These are phyloP conservation scores for Sprattus sprattus DNA, from an alignment of 2,113 vertebrate species.

Conservation along the genomic window DNA sequence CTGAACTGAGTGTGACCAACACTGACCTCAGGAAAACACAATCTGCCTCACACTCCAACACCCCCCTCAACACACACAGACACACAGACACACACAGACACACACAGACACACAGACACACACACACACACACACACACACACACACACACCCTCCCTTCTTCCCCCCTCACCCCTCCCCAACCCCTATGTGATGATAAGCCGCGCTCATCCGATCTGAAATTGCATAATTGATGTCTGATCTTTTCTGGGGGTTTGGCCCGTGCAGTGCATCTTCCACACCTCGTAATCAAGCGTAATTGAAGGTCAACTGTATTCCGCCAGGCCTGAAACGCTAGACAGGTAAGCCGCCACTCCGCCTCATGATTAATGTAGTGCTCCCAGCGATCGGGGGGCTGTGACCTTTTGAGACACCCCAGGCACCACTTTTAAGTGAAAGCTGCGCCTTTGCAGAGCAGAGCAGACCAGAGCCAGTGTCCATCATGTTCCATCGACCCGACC, in stretches of 20 bases:
- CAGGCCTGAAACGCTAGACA: slow-evolving; percentile 71
- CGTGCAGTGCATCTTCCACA: slow-evolving; percentile 63
- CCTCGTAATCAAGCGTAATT: slow-evolving; percentile 77
- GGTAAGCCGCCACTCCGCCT: slow-evolving; percentile 66
- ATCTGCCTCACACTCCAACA: not conserved
- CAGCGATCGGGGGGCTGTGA: slow-evolving; percentile 67
- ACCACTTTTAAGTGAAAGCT: slow-evolving; percentile 78
- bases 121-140: not conserved
- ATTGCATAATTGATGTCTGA: slow-evolving; percentile 71
- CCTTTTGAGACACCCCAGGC: slow-evolving; percentile 79
- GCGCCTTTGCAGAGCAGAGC: slow-evolving; percentile 60
- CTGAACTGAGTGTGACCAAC: slow-evolving; percentile 20
- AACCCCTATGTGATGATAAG: slow-evolving; percentile 38
- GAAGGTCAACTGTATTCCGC: slow-evolving; percentile 71
- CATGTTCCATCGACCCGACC: slow-evolving; percentile 49
- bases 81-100: not conserved
- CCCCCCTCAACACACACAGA: not conserved
- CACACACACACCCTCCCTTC: too few relatives aligned
- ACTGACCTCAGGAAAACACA: slow-evolving; percentile 27
- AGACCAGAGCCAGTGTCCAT: slow-evolving; percentile 69
- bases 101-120: too few relatives aligned
- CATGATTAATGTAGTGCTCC: slow-evolving; percentile 76
- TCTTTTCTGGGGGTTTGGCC: slow-evolving; percentile 50
- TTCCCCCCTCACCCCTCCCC: not conserved
- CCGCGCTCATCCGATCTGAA: slow-evolving; percentile 61